A percentile compares a stretch with the other conserved stretches of the same genome.
Conservation (phyloP, 1,140 invertebrate species). For the Drosophila seguyi region DNA sequence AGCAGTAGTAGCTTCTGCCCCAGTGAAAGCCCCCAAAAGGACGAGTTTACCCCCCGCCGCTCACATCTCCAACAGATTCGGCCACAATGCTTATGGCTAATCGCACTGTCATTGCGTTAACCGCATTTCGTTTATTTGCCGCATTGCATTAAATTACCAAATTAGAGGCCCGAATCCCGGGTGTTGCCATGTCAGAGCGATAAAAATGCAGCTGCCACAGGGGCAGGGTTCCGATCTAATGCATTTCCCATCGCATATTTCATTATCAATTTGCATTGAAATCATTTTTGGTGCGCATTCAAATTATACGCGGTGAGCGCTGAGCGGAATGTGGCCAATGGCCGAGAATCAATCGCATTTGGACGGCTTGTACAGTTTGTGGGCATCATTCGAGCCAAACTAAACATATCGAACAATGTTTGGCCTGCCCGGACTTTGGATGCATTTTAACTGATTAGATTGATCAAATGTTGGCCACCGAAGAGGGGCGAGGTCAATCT, state of each 20-base stretch:
- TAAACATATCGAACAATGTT: constrained; percentile 31
- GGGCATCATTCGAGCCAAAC: constrained; percentile 33
- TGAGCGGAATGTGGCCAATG: constrained; percentile 24
- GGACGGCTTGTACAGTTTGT: constrained; percentile 36
- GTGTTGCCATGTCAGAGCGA: constrained; percentile 24
- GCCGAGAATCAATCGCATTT: constrained; percentile 43
- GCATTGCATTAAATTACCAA: constrained; percentile 47
- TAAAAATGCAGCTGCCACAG: constrained; percentile 24
- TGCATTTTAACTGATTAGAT: constrained; percentile 50
- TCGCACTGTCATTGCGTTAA: constrained; percentile 50
- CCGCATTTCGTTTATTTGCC: constrained; percentile 51
- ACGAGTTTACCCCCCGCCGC: not conserved
- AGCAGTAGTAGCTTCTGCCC: not conserved
- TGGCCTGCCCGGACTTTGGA: constrained; percentile 2
- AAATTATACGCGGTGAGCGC: constrained; percentile 5
- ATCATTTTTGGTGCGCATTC: constrained; percentile 18
- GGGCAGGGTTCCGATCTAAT: constrained; percentile 8
- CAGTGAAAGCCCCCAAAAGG: constrained; percentile 1
- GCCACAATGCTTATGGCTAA: constrained; percentile 41
- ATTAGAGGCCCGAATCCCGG: not conserved
- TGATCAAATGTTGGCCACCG: constrained; percentile 22
- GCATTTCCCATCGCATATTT: constrained; percentile 43
- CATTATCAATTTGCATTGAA: constrained; percentile 50
- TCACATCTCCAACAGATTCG: constrained; percentile 6
- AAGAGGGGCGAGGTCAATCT: not conserved